A percentile compares a stretch with the other conserved stretches of the same genome.
Evolutionary conservation across 1,140 invertebrate genomes (phyloP).

Genomic region (Ostrea edulis): DNA sequence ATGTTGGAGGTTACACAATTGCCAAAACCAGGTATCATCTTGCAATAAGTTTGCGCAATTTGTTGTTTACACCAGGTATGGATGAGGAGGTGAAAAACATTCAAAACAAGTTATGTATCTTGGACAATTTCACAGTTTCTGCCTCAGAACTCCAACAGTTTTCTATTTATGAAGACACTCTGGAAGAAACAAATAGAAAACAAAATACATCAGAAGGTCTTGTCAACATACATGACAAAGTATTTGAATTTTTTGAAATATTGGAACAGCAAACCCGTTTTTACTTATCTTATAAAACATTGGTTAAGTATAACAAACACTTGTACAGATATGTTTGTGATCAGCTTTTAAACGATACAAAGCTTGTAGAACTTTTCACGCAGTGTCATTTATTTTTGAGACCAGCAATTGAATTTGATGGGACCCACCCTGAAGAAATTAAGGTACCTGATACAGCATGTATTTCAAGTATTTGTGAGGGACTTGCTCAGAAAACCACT

Average conservation of each 20-base stretch:
- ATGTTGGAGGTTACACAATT: conserved; percentile 47
- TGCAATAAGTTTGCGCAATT: not conserved
- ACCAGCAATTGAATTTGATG: too few species aligned
- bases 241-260: conserved; percentile 30
- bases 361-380: not conserved
- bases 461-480: too few species aligned
- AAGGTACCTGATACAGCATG: not conserved
- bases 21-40: conserved; percentile 44
- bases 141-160: not conserved
- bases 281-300: not conserved
- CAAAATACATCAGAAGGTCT: conserved; percentile 18
- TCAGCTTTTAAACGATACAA: not conserved
- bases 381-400: not conserved
- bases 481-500: too few species aligned
- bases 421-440: too few species aligned
- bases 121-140: not conserved
- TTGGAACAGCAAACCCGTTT: conserved; percentile 6
- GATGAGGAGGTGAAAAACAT: conserved; percentile 7
- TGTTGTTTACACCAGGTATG: conserved; percentile 26
- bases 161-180: not conserved
- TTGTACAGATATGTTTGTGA: not conserved
- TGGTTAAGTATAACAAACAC: not conserved
- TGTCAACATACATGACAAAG: not conserved
- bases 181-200: conserved; percentile 30
- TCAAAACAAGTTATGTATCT: not conserved